These are phyloP conservation scores for Drosophila littoralis DNA, from an alignment of 1,140 invertebrate genomes.

Conservation along the genomic window DNA sequence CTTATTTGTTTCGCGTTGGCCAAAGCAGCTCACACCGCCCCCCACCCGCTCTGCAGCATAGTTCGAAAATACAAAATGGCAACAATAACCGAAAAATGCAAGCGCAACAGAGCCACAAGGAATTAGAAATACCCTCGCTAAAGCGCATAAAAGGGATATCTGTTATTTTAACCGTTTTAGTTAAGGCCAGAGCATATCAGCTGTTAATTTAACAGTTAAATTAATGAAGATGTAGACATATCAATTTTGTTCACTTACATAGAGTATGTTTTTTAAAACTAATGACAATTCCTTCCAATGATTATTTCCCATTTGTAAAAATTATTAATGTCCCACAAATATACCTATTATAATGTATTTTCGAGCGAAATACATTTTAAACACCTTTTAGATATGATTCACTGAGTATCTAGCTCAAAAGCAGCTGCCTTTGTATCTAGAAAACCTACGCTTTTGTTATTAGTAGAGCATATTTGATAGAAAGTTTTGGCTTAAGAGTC, in stretches of 20 bases:
- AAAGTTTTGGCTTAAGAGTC: slow-evolving; percentile 33
- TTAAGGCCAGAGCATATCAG: background rate
- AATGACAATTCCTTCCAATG: too few species aligned
- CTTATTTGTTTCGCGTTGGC: slow-evolving; percentile 22
- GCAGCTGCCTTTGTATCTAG: background rate
- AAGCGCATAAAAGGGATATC: background rate
- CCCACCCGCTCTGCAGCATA: slow-evolving; percentile 20
- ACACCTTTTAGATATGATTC: too few species aligned
- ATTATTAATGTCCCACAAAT: too few species aligned
- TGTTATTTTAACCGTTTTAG: background rate
- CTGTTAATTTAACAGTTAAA: too few species aligned
- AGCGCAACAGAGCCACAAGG: background rate
- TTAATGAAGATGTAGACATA: too few species aligned
- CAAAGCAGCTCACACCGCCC: background rate
- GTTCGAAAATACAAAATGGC: slow-evolving; percentile 56
- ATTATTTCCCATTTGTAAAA: too few species aligned
- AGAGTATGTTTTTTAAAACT: too few species aligned
- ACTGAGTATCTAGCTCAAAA: background rate
- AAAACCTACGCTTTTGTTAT: background rate
- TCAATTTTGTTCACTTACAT: too few species aligned
- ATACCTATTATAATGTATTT: too few species aligned
- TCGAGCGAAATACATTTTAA: too few species aligned
- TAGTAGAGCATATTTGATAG: slow-evolving; percentile 9
- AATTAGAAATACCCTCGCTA: slow-evolving; percentile 9
- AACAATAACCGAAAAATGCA: slow-evolving; percentile 41